Evolutionary conservation across 2,797 vertebrate species (phyloP), one percentile per base, ranked within the genome.

Genomic region (Psittacula derbiana): DNA sequence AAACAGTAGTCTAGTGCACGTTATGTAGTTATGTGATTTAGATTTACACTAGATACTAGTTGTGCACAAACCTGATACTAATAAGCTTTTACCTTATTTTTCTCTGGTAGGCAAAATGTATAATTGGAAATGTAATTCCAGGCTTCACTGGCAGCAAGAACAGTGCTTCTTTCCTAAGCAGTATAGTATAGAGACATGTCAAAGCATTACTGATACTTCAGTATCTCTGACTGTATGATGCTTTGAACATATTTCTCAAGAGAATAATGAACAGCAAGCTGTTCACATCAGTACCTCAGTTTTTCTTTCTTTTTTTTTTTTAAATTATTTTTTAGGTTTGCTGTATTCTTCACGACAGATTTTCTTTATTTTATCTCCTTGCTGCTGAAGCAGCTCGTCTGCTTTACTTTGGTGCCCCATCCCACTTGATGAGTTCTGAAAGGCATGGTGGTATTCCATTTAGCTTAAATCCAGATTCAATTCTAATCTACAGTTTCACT

Each of bases 161-260:
- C 69, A 73, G 47, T 21, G 43, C 61, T 82, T 89, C 64, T 91
- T 91, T 91, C 70, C 64, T 76, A 62, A 92, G 61, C 41, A 49
- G 12, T 41, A 14, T 62, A 20, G 70, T 55, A 66, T 72, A 72
- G 60, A 79, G 74, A 40, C 64, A 80, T 78, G 81, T 92, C 87
- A 93, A 91, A 94, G 28, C 57, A 52, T 91, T 95, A 89, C 91
- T 71, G 92, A 88, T 94, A 67, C 85, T 65, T 95, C 94, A 94
- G 12, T 88, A 88, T 93, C 38, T 57, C 57, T 74, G 65, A 11
- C 12, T 6, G 16, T 64, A 10, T 44, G 87, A 64, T 52, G 33
- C 23, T 70, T 67, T 79, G 69, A 86, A 74, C 8, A 23, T 80
- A 86, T 74, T 95, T 94, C 88, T 94, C 86, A 64, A 71, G 81